Percentiles rank a stretch among this genome's conserved stretches.
phyloP scores from a whole-genome alignment of 2,797 vertebrate species.

The Arctocebus calabarensis region DNA sequence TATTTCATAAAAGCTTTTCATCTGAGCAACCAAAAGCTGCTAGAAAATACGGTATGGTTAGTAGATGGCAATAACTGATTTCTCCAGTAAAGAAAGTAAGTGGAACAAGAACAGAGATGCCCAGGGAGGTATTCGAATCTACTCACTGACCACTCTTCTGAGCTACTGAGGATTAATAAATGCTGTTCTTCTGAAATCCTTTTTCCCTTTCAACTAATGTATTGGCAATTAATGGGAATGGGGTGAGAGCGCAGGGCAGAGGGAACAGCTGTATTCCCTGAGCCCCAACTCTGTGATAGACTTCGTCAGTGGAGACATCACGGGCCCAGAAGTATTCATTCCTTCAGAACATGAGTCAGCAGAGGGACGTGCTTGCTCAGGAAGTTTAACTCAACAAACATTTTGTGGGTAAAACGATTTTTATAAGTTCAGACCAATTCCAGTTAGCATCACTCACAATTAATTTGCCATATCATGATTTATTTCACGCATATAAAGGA shows the following conservation, averaged over 20 bases:
- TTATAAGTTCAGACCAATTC: slow-evolving; percentile 35
- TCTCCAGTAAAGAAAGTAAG: not conserved
- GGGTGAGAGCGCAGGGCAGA: not conserved
- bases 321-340: slow-evolving; percentile 62
- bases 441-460: slow-evolving; percentile 36
- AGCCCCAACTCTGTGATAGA: not conserved
- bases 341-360: slow-evolving; percentile 69
- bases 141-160: not conserved
- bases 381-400: slow-evolving; percentile 45
- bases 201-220: slow-evolving; percentile 24
- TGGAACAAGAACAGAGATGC: not conserved
- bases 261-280: not conserved
- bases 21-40: slow-evolving; percentile 44
- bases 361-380: slow-evolving; percentile 34
- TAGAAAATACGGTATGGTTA: slow-evolving; percentile 41
- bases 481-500: slow-evolving; percentile 29
- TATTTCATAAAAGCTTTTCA: slow-evolving; percentile 72
- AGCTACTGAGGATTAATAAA: slow-evolving; percentile 2
- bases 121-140: slow-evolving; percentile 16
- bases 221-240: not conserved
- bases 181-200: slow-evolving; percentile 29
- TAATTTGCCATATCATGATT: slow-evolving; percentile 22
- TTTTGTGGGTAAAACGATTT: slow-evolving; percentile 53
- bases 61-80: not conserved
- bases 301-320: slow-evolving; percentile 2